These are phyloP conservation scores for Cerastis rubricosa DNA, from an alignment of 2,888 invertebrate species.

Conservation along the genomic window DNA sequence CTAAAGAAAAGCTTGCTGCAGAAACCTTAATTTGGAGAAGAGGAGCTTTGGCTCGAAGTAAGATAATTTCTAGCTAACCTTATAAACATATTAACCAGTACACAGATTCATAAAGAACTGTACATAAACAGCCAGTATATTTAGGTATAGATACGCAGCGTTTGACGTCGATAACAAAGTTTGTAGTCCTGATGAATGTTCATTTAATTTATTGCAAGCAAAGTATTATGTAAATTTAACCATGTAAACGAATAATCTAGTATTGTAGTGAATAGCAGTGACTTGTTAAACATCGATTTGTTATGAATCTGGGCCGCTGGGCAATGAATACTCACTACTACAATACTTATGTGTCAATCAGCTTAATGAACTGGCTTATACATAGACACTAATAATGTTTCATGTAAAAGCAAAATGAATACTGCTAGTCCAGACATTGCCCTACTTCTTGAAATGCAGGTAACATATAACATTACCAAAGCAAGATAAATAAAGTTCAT, in stretches of 20 bases:
- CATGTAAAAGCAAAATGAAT: constrained; percentile 33
- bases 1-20: not conserved
- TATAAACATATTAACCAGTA: not conserved
- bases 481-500: not conserved
- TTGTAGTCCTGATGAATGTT: not conserved
- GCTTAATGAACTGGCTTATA: constrained; percentile 22
- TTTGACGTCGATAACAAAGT: not conserved
- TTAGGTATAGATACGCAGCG: not conserved
- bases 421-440: constrained; percentile 1
- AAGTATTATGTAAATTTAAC: constrained; percentile 55
- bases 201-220: constrained; percentile 40
- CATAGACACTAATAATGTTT: constrained; percentile 8
- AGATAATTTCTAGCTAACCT: no score
- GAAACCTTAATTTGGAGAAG: not conserved
- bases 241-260: constrained; percentile 29
- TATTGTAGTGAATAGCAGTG: constrained; percentile 23
- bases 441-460: constrained; percentile 1
- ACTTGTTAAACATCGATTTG: constrained; percentile 63
- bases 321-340: constrained; percentile 27
- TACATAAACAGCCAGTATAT: not conserved
- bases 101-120: not conserved
- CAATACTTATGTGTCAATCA: constrained; percentile 36
- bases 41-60: not conserved
- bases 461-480: not conserved
- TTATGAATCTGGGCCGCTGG: constrained; percentile 50